These are phyloP conservation scores for Zosterops japonicus DNA, from an alignment of 2,113 vertebrate genomes.

Conservation along the genomic window DNA sequence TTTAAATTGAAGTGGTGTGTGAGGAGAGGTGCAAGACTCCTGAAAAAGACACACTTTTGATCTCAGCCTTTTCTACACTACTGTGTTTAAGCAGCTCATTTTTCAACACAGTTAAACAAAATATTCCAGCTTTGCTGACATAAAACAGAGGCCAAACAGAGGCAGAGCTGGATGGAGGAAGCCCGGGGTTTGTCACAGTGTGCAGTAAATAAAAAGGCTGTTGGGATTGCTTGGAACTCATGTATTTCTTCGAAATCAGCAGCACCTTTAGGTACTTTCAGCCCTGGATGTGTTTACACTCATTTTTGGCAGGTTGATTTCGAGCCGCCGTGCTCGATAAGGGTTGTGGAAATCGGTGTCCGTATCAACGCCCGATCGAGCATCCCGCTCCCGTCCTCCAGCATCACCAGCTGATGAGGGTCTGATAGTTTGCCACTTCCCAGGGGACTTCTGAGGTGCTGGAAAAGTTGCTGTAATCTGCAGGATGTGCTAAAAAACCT, in stretches of 20 bases:
- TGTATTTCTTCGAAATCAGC: background rate
- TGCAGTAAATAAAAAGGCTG: background rate
- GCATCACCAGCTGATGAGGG: background rate
- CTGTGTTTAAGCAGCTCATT: background rate
- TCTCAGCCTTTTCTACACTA: background rate
- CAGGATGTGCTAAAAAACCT: background rate
- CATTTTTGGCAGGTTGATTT: background rate
- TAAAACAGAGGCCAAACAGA: background rate
- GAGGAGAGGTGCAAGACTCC: background rate
- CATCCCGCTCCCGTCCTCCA: fast-evolving
- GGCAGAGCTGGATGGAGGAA: background rate
- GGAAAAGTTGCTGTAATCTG: background rate
- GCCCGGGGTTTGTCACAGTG: background rate
- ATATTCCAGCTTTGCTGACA: background rate
- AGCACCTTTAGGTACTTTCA: background rate
- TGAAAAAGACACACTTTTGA: background rate
- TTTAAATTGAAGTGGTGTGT: background rate
- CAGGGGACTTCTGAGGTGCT: background rate
- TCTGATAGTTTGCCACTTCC: background rate
- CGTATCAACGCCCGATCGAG: fast-evolving
- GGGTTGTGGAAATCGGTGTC: background rate
- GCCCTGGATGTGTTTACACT: background rate
- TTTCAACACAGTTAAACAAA: background rate
- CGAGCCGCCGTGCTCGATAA: fast-evolving
- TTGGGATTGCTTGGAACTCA: background rate